Percentiles rank a stretch among this genome's conserved stretches.
phyloP scores from a whole-genome alignment of 1,140 invertebrate species.

The Hycleus phaleratus region DNA sequence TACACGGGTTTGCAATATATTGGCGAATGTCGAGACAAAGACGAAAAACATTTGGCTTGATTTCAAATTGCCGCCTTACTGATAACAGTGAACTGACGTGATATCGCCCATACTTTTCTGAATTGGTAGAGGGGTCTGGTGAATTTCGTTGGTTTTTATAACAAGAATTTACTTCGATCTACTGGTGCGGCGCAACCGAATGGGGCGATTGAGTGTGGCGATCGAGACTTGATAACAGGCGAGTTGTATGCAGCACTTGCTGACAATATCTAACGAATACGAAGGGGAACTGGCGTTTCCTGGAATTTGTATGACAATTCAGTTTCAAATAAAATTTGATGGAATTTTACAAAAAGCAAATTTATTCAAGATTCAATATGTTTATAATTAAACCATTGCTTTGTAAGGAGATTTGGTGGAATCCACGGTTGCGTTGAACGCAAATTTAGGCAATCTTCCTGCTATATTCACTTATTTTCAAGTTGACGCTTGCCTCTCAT shows the following conservation, averaged over 20 bases:
- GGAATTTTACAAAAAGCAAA: no score
- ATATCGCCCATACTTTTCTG: slow-evolving; percentile 2
- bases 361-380: no score
- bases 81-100: slow-evolving; percentile 15
- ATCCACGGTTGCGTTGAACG: no score
- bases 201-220: slow-evolving; percentile 1
- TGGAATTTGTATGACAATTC: no score
- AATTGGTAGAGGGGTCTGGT: neutral
- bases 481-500: no score
- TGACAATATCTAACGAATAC: slow-evolving; percentile 11
- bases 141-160: slow-evolving; percentile 11
- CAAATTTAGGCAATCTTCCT: no score
- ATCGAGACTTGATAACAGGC: slow-evolving; percentile 8
- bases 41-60: slow-evolving; percentile 20
- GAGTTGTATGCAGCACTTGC: slow-evolving; percentile 13
- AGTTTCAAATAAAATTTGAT: no score
- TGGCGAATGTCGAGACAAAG: no score
- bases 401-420: no score
- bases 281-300: neutral
- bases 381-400: no score
- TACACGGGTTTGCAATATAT: no score
- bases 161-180: slow-evolving; percentile 16
- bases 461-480: no score
- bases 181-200: neutral
- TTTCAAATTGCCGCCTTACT: slow-evolving; percentile 23